A percentile compares a stretch with the other conserved stretches of the same genome.
Evolutionary conservation across 2,888 invertebrate genomes (phyloP).

Genomic region (Suillia variegata): DNA sequence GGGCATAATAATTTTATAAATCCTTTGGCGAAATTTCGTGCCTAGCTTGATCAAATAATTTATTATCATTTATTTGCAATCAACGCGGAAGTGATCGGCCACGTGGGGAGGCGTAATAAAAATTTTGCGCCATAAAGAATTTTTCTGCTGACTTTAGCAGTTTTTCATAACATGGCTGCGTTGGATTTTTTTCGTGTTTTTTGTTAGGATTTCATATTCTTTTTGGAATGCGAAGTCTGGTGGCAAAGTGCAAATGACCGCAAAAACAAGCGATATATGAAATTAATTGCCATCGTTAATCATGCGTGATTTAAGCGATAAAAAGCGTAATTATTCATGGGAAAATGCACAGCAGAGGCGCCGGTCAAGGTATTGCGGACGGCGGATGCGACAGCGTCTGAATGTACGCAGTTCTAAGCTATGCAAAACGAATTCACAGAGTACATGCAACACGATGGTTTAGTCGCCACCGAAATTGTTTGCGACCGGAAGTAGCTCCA

Average conservation of each 20-base stretch:
- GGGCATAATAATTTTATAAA: neutral
- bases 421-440: too few species aligned
- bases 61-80: conserved; percentile 3
- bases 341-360: neutral
- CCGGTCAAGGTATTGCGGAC: too few species aligned
- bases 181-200: too few species aligned
- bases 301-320: neutral
- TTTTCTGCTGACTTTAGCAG: neutral
- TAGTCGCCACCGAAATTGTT: too few species aligned
- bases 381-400: too few species aligned
- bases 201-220: neutral
- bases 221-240: neutral
- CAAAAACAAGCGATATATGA: conserved; percentile 1
- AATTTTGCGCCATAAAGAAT: neutral
- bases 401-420: too few species aligned
- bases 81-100: neutral
- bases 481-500: too few species aligned
- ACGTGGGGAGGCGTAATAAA: neutral
- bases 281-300: conserved; percentile 4
- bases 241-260: neutral
- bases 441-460: too few species aligned
- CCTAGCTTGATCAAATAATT: neutral
- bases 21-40: conserved; percentile 5
- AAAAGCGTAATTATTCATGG: neutral
- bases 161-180: too few species aligned